These are phyloP conservation scores for Drosophila parthenogenetica DNA, from an alignment of 2,888 invertebrate species.

Conservation along the genomic window DNA sequence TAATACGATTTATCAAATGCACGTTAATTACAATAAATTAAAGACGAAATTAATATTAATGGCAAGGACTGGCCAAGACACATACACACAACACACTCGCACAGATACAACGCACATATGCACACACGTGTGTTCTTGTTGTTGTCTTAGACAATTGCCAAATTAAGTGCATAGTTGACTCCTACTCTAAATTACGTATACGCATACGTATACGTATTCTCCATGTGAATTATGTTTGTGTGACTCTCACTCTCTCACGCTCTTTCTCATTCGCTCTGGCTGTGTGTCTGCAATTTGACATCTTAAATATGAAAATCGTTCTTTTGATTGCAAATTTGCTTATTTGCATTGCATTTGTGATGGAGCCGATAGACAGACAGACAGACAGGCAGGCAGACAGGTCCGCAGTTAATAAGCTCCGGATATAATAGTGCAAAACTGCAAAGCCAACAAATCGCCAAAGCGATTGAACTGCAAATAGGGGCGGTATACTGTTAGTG, in stretches of 20 bases:
- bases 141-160: conserved; percentile 69
- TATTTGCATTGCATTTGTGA: conserved; percentile 64
- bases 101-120: not conserved
- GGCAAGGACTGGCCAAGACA: conserved; percentile 61
- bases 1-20: conserved; percentile 80
- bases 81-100: conserved; percentile 26
- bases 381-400: conserved; percentile 22
- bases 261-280: not conserved
- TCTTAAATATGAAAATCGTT: conserved; percentile 74
- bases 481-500: not conserved
- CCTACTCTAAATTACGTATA: not conserved
- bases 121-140: conserved; percentile 11
- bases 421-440: conserved; percentile 46
- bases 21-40: conserved; percentile 81
- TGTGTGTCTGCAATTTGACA: conserved; percentile 31
- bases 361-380: conserved; percentile 7
- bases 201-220: not conserved
- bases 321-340: conserved; percentile 68
- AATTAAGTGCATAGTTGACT: conserved; percentile 70
- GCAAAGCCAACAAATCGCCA: conserved; percentile 64
- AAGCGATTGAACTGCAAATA: conserved; percentile 54
- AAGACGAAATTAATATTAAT: conserved; percentile 80
- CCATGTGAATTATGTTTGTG: not conserved
- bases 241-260: not conserved
- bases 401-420: conserved; percentile 65